Percentiles rank a stretch among this genome's conserved stretches.
phyloP scores from a whole-genome alignment of 2,113 vertebrate species.

The Rhynchopsitta pachyrhyncha region DNA sequence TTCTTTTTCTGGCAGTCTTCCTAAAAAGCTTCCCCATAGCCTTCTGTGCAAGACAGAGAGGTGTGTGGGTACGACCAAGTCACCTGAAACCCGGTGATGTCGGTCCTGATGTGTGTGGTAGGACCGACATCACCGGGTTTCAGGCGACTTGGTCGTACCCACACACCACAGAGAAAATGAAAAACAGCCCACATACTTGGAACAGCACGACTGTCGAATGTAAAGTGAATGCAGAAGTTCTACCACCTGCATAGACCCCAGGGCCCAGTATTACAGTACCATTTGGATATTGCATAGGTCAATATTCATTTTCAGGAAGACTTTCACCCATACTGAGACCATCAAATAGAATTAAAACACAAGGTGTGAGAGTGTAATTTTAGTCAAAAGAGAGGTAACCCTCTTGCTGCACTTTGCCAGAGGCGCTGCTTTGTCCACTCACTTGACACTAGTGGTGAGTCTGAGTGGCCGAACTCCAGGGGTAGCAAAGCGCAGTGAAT shows the following conservation, averaged over 20 bases:
- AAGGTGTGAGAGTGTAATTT: not conserved
- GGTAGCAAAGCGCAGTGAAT: conserved; percentile 94
- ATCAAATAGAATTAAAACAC: not conserved
- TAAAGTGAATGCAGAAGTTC: not conserved
- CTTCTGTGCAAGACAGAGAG: not conserved
- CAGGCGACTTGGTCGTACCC: not conserved
- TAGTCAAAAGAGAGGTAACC: not conserved
- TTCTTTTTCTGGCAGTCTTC: not conserved
- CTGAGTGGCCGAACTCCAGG: conserved; percentile 94
- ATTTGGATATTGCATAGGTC: not conserved
- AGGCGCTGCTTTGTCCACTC: conserved; percentile 42
- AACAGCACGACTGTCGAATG: not conserved
- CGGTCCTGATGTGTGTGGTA: not conserved
- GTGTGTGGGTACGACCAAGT: not conserved
- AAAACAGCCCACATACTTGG: not conserved
- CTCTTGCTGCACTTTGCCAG: not conserved
- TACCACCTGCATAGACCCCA: not conserved
- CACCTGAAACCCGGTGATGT: too few species aligned
- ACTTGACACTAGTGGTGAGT: conserved; percentile 86
- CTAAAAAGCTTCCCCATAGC: not conserved
- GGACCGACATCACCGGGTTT: not conserved
- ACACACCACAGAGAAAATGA: not conserved
- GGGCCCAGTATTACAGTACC: not conserved
- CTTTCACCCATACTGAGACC: not conserved
- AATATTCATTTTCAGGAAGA: not conserved